These are phyloP conservation scores for Beaufortia kweichowensis DNA, from an alignment of 2,113 vertebrate species.

Conservation along the genomic window DNA sequence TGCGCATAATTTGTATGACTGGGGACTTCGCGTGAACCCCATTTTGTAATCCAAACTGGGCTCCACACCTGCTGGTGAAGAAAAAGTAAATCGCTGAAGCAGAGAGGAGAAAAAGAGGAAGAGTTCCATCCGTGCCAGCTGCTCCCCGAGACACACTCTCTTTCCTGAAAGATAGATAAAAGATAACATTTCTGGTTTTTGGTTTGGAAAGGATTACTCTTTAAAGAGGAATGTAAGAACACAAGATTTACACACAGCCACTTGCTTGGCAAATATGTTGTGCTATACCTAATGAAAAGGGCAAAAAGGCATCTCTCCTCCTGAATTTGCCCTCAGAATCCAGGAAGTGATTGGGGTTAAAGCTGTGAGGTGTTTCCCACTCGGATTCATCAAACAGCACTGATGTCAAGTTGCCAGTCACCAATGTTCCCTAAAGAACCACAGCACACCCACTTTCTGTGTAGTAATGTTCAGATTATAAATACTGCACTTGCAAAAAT, in stretches of 20 bases:
- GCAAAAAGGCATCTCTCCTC: conserved; percentile 80
- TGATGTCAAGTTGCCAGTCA: conserved; percentile 74
- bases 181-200: too few species aligned
- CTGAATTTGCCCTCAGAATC: conserved; percentile 78
- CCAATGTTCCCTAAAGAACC: conserved; percentile 69
- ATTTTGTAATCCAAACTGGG: conserved; percentile 63
- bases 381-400: conserved; percentile 75
- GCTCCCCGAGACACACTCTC: conserved; percentile 76
- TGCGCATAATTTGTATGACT: conserved; percentile 62
- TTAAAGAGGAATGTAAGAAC: too few species aligned
- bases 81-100: conserved; percentile 69
- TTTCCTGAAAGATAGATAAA: conserved; percentile 69
- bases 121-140: conserved; percentile 78
- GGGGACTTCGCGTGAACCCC: conserved; percentile 51
- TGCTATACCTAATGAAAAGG: conserved; percentile 78
- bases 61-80: conserved; percentile 53
- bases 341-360: conserved; percentile 86
- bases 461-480: too few species aligned
- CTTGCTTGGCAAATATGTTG: too few species aligned
- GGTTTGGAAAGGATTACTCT: too few species aligned
- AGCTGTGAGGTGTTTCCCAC: conserved; percentile 80
- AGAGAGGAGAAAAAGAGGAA: conserved; percentile 82
- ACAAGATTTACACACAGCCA: too few species aligned
- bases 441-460: not conserved
- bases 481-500: not conserved